A percentile compares a stretch with the other conserved stretches of the same genome.
Conservation (phyloP, 2,888 invertebrate genomes). For the Pyrrhia umbra region DNA sequence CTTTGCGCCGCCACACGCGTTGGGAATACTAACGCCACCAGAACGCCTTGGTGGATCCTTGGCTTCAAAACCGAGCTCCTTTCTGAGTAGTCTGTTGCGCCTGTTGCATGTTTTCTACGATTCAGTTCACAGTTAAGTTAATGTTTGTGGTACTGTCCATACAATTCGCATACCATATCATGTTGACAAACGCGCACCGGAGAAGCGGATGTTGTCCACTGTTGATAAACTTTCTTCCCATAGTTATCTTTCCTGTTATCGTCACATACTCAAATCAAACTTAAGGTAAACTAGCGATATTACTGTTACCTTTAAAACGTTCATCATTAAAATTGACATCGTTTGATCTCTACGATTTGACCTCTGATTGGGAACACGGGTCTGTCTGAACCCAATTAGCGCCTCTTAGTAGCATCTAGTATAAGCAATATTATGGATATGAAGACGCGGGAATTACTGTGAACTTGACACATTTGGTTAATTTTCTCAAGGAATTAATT, state of each 20-base stretch:
- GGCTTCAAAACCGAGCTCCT: slow-evolving; percentile 90
- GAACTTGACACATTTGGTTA: slow-evolving; percentile 44
- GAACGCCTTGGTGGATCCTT: slow-evolving; percentile 89
- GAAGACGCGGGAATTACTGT: slow-evolving; percentile 28
- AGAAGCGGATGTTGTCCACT: slow-evolving; percentile 46
- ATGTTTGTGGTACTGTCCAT: slow-evolving; percentile 54
- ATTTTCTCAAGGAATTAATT: slow-evolving; percentile 32
- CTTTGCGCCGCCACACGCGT: slow-evolving; percentile 81
- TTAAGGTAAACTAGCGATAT: neutral
- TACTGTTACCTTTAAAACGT: slow-evolving; percentile 36
- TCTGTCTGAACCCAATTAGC: slow-evolving; percentile 61
- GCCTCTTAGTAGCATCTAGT: slow-evolving; percentile 36
- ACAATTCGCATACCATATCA: slow-evolving; percentile 46
- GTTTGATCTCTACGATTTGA: slow-evolving; percentile 68
- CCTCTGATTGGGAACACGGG: slow-evolving; percentile 59
- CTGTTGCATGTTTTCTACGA: slow-evolving; percentile 80
- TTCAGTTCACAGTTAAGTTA: slow-evolving; percentile 69
- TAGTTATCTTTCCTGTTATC: slow-evolving; percentile 37
- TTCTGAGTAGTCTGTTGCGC: slow-evolving; percentile 86
- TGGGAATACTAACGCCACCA: slow-evolving; percentile 87
- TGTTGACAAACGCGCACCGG: slow-evolving; percentile 44
- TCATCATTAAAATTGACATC: slow-evolving; percentile 57
- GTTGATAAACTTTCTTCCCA: slow-evolving; percentile 47
- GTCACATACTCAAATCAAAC: slow-evolving; percentile 15
- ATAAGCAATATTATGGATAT: slow-evolving; percentile 12